Evolutionary conservation across 2,797 vertebrate genomes (phyloP), one percentile per base, ranked within the genome.

Genomic region (Choloepus didactylus): DNA sequence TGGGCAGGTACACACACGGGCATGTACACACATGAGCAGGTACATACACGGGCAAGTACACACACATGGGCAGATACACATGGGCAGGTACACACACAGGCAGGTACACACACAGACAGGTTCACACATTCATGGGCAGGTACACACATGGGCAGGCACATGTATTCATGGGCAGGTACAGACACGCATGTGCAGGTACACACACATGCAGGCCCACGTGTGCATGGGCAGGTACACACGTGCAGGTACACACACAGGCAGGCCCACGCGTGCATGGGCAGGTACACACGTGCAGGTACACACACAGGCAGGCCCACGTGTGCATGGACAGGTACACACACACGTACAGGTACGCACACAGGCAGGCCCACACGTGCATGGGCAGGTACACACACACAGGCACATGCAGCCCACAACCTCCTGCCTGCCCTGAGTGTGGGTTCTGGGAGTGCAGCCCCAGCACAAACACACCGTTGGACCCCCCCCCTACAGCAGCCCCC

Each of bases 401-500:
- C 41, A 9, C 7, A 19, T 49, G 49, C 35, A 56, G 18, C 1
- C 31, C n/a, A 12, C 46, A 1, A 10, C 21, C 0, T 0, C 10
- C 25, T 70, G 66, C 66, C 66, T 3, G 4, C 31, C 56, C 29
- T 0, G 5, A 2, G 16, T 85, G 91, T 70, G 72, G 88, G 84
- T 92, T 93, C 66, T 81, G 79, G 93, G 98, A 98, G 94, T 98
- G 97, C 98, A 97, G 96, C 72, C 95, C 97, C 97, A 98, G 98
- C 98, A 98, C 85, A 97, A 98, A 97, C 70, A 59, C 98, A 89
- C 94, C 76, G 72, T 95, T 86, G 95, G 97, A 97, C 97, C 96
- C 98, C 97, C 98, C 97, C 98, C 97, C 72, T 96, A 73, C 91
- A 95, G 94, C 93, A 75, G 95, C 97, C 97, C 97, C 91, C 95